A percentile compares a stretch with the other conserved stretches of the same genome.
phyloP scores from a whole-genome alignment of 2,888 invertebrate genomes.

The Bellardia bayeri region DNA sequence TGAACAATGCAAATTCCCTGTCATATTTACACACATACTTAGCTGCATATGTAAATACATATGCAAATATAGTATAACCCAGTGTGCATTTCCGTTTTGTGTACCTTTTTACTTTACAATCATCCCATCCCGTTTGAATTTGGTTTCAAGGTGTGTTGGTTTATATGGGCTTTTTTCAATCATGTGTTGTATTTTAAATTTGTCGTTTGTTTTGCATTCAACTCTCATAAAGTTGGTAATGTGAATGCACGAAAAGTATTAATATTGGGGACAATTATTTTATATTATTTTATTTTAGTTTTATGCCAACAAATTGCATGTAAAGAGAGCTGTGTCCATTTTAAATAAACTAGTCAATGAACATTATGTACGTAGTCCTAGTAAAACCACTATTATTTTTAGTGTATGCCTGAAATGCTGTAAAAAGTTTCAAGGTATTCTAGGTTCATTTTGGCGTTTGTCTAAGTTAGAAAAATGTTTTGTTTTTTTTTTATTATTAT shows the following conservation, averaged over 20 bases:
- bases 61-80: not conserved
- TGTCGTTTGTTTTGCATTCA: not conserved
- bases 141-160: slow-evolving; percentile 24
- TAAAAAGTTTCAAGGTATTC: not conserved
- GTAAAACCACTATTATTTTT: slow-evolving; percentile 23
- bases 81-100: slow-evolving; percentile 34
- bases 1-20: slow-evolving; percentile 23
- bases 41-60: not conserved
- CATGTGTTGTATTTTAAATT: not conserved
- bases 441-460: not conserved
- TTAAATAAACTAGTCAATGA: slow-evolving; percentile 47
- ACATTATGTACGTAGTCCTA: slow-evolving; percentile 20
- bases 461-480: not conserved
- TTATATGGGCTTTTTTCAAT: not conserved
- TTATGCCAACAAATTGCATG: slow-evolving; percentile 52
- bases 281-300: slow-evolving; percentile 47
- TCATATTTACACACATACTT: not conserved
- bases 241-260: not conserved
- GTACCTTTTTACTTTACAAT: not conserved
- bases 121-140: not conserved
- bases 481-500: too few relatives aligned
- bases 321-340: not conserved
- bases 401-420: not conserved
- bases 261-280: slow-evolving; percentile 29
- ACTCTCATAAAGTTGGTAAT: not conserved